Conservation (phyloP, 37 sponge, comb jelly and placozoan species). For the Halisarca cf. caerulea region DNA sequence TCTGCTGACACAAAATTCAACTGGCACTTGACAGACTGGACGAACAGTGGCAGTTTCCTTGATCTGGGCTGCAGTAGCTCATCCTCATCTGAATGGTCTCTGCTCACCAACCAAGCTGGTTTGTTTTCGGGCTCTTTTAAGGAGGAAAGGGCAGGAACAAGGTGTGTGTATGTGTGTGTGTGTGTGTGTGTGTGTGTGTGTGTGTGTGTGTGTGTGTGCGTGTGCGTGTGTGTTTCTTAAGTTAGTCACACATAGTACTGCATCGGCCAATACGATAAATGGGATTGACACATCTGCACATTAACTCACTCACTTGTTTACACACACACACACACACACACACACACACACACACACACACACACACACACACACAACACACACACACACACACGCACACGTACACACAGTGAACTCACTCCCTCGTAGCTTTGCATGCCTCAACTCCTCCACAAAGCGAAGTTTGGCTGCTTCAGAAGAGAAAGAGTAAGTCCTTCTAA, state of each 20-base stretch:
- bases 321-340: not conserved
- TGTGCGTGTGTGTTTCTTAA: too few relatives aligned
- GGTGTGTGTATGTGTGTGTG: not conserved
- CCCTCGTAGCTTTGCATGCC: conserved; percentile 14
- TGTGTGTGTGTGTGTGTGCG: too few relatives aligned
- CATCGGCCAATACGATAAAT: too few relatives aligned
- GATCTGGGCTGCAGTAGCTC: not conserved
- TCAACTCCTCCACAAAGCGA: not conserved
- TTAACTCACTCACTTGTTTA: too few relatives aligned
- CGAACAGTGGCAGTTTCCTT: not conserved
- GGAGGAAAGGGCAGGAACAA: not conserved
- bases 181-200: too few relatives aligned
- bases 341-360: not conserved
- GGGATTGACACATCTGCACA: too few relatives aligned
- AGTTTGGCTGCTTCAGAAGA: not conserved
- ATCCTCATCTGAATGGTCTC: not conserved
- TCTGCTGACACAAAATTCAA: not conserved
- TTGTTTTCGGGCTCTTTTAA: conserved; percentile 2
- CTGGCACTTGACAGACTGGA: not conserved
- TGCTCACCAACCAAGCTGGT: conserved; percentile 17
- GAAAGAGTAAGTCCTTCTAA: conserved; percentile 12
- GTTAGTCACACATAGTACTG: too few relatives aligned
- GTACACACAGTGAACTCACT: not conserved
- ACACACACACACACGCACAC: not conserved
- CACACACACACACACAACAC: not conserved